These are phyloP conservation scores for Staurois parvus DNA, from an alignment of 2,797 vertebrate species.

Conservation along the genomic window DNA sequence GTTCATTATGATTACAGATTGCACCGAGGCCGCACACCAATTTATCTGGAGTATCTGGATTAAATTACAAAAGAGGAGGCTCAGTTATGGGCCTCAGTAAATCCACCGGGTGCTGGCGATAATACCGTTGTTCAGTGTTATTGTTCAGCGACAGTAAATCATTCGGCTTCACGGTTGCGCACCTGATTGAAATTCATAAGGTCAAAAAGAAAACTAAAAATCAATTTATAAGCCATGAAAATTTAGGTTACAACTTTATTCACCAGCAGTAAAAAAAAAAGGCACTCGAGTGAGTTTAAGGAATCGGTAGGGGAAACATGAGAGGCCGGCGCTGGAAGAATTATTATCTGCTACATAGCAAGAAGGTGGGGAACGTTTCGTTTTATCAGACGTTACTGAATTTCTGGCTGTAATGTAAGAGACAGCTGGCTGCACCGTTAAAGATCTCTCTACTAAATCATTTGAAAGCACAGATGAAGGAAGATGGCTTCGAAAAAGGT, in stretches of 20 bases:
- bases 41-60: background rate
- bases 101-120: constrained; percentile 77
- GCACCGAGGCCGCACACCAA: background rate
- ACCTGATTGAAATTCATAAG: constrained; percentile 87
- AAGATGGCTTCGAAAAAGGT: background rate
- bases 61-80: constrained; percentile 64
- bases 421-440: constrained; percentile 82
- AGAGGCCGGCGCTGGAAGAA: constrained; percentile 75
- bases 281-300: constrained; percentile 83
- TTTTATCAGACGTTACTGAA: constrained; percentile 84
- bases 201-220: constrained; percentile 87
- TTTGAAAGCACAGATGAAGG: background rate
- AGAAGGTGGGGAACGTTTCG: constrained; percentile 83
- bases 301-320: constrained; percentile 84
- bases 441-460: constrained; percentile 68
- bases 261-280: constrained; percentile 77
- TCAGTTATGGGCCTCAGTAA: constrained; percentile 77
- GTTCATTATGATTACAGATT: constrained; percentile 4
- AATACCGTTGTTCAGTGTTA: constrained; percentile 79
- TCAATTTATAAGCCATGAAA: constrained; percentile 87
- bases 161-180: constrained; percentile 82
- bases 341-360: constrained; percentile 84
- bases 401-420: constrained; percentile 84
- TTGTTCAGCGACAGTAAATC: constrained; percentile 83
- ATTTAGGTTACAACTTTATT: constrained; percentile 84